These are phyloP conservation scores for Neotragus pygmaeus DNA, from an alignment of 2,113 vertebrate genomes.

Conservation along the genomic window DNA sequence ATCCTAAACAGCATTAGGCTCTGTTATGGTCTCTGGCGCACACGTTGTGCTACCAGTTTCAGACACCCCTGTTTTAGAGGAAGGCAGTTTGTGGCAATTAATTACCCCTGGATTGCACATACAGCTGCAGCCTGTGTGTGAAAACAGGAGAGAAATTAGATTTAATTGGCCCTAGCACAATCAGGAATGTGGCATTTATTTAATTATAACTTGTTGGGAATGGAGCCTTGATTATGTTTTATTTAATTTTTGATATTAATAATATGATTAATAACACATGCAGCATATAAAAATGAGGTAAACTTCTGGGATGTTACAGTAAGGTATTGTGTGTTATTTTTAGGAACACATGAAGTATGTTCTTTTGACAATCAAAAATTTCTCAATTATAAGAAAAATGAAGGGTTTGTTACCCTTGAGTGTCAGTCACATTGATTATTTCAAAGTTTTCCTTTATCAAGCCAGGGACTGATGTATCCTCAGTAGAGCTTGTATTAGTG, in stretches of 20 bases:
- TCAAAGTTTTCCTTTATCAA: conserved; percentile 70
- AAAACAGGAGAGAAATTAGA: conserved; percentile 84
- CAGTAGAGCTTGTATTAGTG: background rate
- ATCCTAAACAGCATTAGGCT: background rate
- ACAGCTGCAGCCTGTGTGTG: conserved; percentile 81
- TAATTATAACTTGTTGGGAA: conserved; percentile 79
- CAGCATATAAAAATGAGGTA: conserved; percentile 52
- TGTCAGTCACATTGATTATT: conserved; percentile 55
- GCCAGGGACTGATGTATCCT: background rate
- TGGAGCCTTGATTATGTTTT: conserved; percentile 72
- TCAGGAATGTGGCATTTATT: conserved; percentile 81
- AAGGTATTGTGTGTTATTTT: conserved; percentile 55
- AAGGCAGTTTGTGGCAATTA: conserved; percentile 79
- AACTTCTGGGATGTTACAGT: background rate
- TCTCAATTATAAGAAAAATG: conserved; percentile 60
- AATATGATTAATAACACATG: conserved; percentile 68
- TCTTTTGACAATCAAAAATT: conserved; percentile 72
- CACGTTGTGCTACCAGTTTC: conserved; percentile 53
- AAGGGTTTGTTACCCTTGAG: conserved; percentile 41
- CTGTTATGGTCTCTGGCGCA: conserved; percentile 35
- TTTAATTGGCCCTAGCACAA: conserved; percentile 83
- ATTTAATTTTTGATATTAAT: conserved; percentile 71
- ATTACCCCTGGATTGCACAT: conserved; percentile 77
- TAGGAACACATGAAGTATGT: conserved; percentile 60
- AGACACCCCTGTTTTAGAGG: conserved; percentile 66